Evolutionary conservation across 2,888 invertebrate species (phyloP), one percentile per base, ranked within the genome.

Genomic region (Campaea margaritaria): DNA sequence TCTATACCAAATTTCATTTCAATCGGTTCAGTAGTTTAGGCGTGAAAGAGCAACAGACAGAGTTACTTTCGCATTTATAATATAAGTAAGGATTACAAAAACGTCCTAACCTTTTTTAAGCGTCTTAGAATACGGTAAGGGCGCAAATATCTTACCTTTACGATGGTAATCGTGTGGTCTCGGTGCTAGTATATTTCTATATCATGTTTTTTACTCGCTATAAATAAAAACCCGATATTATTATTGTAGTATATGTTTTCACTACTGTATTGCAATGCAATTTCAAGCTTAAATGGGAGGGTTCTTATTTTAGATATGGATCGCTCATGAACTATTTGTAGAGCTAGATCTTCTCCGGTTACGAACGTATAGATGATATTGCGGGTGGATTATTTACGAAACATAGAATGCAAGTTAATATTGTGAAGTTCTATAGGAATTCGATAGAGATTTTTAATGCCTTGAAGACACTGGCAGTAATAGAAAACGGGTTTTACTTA

Each of bases 271-370:
- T 10, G 7, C 10, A 1, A 10, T 12, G n/a, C 2, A 12, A 36
- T 36, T 36, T 0, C 7, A 12, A 12, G 36, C n/a, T 36, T 12
- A 36, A 36, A 2, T n/a, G 44, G 46, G 44, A 34, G 12, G 47
- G 47, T 44, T 53, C 44, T 58, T 57, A 21, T 21, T 3, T 51
- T 15, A 46, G 57, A 57, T 57, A 46, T n/a, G 12, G 36, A 36
- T 36, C 47, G 50, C 21, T 58, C 50, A 38, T 51, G 46, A 51
- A 51, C 57, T 57, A 57, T 57, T 57, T 57, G 57, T 46, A 45
- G 57, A 57, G 45, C 57, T 41, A 38, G 57, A 46, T 38, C 38
- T 34, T 21, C n/a, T 34, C 41, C 51, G 50, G 45, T 57, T 46
- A 16, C 14, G 41, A 57, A 45, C 57, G 13, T 36, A 34, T 34